Evolutionary conservation across 2,888 invertebrate species (phyloP).

Genomic region (Polyommatus icarus): DNA sequence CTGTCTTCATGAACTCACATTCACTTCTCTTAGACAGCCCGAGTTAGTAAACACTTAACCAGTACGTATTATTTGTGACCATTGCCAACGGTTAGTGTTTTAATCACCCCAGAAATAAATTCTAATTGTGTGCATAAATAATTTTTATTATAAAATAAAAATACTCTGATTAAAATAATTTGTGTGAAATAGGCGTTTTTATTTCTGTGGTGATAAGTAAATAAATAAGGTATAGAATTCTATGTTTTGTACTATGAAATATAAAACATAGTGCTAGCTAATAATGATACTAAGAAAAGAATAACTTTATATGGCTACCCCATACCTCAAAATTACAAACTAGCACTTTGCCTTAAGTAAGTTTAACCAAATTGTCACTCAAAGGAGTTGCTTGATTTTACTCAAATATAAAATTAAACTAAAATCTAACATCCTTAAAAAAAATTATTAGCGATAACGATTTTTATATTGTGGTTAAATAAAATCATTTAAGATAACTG

Average conservation of each 20-base stretch:
- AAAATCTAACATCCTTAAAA: conserved; percentile 56
- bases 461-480: conserved; percentile 14
- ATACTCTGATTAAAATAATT: conserved; percentile 68
- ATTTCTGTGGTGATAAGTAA: conserved; percentile 58
- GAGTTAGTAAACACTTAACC: conserved; percentile 9
- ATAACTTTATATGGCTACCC: neutral
- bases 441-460: conserved; percentile 4
- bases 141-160: conserved; percentile 69
- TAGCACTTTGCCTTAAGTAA: conserved; percentile 43
- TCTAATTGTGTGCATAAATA: conserved; percentile 64
- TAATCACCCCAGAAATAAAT: conserved; percentile 51
- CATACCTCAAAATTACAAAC: conserved; percentile 34
- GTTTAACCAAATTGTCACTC: conserved; percentile 48
- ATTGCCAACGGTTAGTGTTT: conserved; percentile 31
- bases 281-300: conserved; percentile 33
- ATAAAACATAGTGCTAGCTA: conserved; percentile 54
- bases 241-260: conserved; percentile 77
- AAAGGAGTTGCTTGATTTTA: conserved; percentile 68
- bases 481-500: conserved; percentile 35
- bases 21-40: neutral
- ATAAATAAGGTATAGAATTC: conserved; percentile 60
- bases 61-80: conserved; percentile 6
- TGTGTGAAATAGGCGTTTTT: conserved; percentile 62
- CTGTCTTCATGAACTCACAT: neutral
- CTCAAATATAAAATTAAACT: conserved; percentile 63